Base-by-base conservation (phyloP, 2,797 vertebrate genomes). In the Lacerta viridis region DNA sequence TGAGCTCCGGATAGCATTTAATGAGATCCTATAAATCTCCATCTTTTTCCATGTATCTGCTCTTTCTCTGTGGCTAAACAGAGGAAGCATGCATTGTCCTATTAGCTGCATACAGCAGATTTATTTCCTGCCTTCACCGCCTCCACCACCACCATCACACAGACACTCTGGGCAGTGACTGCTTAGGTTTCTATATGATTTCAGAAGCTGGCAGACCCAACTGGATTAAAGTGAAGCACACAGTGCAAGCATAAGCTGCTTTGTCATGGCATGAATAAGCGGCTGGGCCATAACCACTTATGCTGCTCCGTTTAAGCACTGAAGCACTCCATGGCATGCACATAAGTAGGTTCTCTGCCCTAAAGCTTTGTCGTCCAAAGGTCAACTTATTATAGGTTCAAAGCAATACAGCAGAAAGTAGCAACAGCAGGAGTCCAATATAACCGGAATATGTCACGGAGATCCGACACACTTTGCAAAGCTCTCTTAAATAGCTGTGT, bases 221-320 rank as follows among this genome's bases (percentile, higher is more conserved):
- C 17, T 13, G 5, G 18, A 87, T 75, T 87, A 8, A 36, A 89
- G 77, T 59, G 33, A 10, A 3, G 2, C 0, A 0, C 2, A 15
- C 88, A 85, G 11, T 2, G 89, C 3, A 39, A 71, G 17, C 50
- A 59, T 78, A 89, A 68, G 46, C 86, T 90, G 5, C 15, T 86
- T 87, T 79, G 20, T 71, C 10, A 86, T 33, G 36, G 9, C 90
- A 71, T 8, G 17, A 0, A 0, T n/a, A 84, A 79, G 33, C 0
- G 0, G n/a, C 71, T 85, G 33, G 1, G 76, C 20, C 7, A 72
- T 0, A 0, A 3, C 76, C 3, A 39, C 33, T 91, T 68, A 41
- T 76, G n/a, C 3, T 1, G 13, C 33, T 88, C 2, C 71, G 41
- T 46, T 86, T 0, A 0, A n/a, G 79, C 5, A 83, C 39, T 36